Evolutionary conservation across 2,113 vertebrate species (phyloP), one percentile per base, ranked within the genome.

Genomic region (Heliornis fulica): DNA sequence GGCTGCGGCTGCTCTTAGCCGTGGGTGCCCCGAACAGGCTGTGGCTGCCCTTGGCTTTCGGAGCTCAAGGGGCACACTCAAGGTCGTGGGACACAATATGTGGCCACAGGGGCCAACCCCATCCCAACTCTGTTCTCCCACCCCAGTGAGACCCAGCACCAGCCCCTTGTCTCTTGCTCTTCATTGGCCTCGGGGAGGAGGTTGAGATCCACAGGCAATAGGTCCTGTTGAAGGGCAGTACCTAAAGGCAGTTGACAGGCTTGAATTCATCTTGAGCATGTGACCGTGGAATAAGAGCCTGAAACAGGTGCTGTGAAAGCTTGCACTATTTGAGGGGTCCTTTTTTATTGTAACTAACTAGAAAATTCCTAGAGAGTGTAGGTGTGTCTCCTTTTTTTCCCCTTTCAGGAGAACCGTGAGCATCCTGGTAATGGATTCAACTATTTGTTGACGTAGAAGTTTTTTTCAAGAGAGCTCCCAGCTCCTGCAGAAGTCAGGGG

Each of bases 1-100:
- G 23, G 7, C 6, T 13, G 10, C 16, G 15, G 63, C 64, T 22
- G 25, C 9, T 19, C 31, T 32, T 26, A 22, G 3, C 40, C n/a
- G n/a, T n/a, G n/a, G n/a, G n/a, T n/a, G n/a, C n/a, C n/a, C 29
- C 50, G 64, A 3, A 7, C 34, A 1, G 23, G 7, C 6, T 13
- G 10, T 15, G 15, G 63, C 64, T 22, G 25, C 9, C 21, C 31
- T 32, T 26, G 26, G 3, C 40, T 12, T 36, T 7, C 26, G 21
- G 28, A 66, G 54, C 38, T 26, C 25, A 12, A 8, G 6, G 6
- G 28, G 26, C 32, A 7, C 11, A 6, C 6, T 20, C 3, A 9
- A 5, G 54, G 71, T 5, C 13, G 4, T 20, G 66, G 29, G 29
- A 7, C 12, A 5, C 46, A 63, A 69, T 50, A 1, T 63, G n/a